Evolutionary conservation across 2,113 vertebrate species (phyloP).

Genomic region (Cyphotilapia sp.): DNA sequence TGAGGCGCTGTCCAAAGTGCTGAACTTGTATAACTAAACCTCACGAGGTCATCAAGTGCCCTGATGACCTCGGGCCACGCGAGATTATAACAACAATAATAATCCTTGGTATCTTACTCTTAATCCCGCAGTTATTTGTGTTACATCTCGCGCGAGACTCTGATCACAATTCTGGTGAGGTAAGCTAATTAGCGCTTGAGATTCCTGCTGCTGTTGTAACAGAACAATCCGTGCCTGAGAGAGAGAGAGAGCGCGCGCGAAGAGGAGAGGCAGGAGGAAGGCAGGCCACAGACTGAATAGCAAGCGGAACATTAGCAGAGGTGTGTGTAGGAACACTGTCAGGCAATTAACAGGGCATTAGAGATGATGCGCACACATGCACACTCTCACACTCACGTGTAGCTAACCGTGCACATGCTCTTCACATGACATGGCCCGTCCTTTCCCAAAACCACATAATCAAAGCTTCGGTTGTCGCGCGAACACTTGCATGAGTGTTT

Average conservation of each 20-base stretch:
- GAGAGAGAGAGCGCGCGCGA: background rate
- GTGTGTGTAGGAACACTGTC: slow-evolving; percentile 92
- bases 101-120: background rate
- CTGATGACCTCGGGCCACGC: background rate
- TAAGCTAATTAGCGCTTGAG: slow-evolving; percentile 80
- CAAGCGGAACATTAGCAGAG: slow-evolving; percentile 95
- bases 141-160: slow-evolving; percentile 28
- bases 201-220: slow-evolving; percentile 74
- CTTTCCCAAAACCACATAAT: background rate
- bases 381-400: background rate
- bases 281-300: slow-evolving; percentile 86
- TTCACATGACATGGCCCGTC: background rate
- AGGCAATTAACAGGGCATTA: slow-evolving; percentile 87
- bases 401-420: background rate
- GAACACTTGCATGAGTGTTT: background rate
- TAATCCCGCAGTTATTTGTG: slow-evolving; percentile 7
- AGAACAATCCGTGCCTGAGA: slow-evolving; percentile 76
- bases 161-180: slow-evolving; percentile 72
- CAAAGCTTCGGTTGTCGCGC: background rate
- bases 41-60: no score
- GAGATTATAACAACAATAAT: background rate
- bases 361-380: slow-evolving; percentile 24
- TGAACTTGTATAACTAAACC: background rate
- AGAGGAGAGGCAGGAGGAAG: slow-evolving; percentile 1
- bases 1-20: slow-evolving; percentile 44